Evolutionary conservation across 2,113 vertebrate genomes (phyloP).

Genomic region (Takifugu bimaculatus): DNA sequence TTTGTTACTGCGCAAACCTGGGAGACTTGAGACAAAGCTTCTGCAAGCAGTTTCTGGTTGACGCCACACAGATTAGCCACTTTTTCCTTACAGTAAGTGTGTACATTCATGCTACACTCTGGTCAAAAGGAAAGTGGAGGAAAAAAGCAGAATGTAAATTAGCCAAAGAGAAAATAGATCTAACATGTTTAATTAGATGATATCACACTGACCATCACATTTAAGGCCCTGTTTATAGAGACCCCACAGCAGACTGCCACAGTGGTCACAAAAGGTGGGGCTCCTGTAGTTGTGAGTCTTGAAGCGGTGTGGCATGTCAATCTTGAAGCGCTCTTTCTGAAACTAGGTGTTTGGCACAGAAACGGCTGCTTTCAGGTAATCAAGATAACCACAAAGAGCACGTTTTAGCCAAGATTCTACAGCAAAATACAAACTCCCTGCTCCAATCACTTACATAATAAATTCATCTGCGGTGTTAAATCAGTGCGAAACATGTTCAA

Average conservation of each 20-base stretch:
- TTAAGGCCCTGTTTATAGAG: conserved; percentile 92
- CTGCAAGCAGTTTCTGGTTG: conserved; percentile 96
- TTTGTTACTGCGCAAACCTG: conserved; percentile 70
- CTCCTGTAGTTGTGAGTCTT: conserved; percentile 93
- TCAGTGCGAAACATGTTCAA: too few species aligned
- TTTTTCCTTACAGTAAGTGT: conserved; percentile 89
- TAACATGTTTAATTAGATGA: background rate
- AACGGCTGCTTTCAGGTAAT: background rate
- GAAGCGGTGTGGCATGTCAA: conserved; percentile 97
- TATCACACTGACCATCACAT: conserved; percentile 83
- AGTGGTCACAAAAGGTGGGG: conserved; percentile 98
- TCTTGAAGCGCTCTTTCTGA: conserved; percentile 98
- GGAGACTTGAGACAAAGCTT: conserved; percentile 88
- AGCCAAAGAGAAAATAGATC: background rate
- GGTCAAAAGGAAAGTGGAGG: conserved; percentile 9
- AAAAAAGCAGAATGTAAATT: conserved; percentile 2
- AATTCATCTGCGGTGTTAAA: background rate
- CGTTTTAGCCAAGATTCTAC: background rate
- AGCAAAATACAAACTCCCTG: background rate
- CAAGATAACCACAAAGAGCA: background rate
- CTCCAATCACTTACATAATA: background rate
- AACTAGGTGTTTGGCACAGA: conserved; percentile 75
- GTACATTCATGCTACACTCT: conserved; percentile 96
- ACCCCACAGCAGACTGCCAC: conserved; percentile 96
- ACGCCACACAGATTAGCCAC: conserved; percentile 97